Evolutionary conservation across 2,888 invertebrate genomes (phyloP), one percentile per base, ranked within the genome.

Genomic region (Schizotus pectinicornis): DNA sequence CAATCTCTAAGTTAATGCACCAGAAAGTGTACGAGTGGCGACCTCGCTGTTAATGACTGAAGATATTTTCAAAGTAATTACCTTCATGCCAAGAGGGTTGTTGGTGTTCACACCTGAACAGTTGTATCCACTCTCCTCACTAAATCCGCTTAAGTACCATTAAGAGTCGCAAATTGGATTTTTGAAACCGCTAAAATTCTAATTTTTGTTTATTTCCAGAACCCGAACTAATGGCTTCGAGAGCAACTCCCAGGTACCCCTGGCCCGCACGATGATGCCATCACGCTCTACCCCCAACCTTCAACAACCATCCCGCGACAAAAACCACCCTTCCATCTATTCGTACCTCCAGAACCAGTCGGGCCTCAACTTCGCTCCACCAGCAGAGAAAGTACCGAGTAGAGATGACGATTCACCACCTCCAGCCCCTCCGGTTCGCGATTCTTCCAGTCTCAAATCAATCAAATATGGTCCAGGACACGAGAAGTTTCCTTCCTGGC

Each of bases 401-500:
- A 76, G 82, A 70, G 80, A 83, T 77, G 81, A 80, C 63, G 80
- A 81, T 42, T 83, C 83, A 45, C 83, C 84, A 64, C 83, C 84
- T 22, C 84, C 84, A 37, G 82, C 83, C 60, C 84, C 87, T 32
- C 88, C 88, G 38, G 86, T 86, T 43, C 81, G 88, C 67, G 88
- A 88, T 77, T 84, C 87, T 30, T 86, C 88, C 61, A 87, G 86
- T 72, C 83, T 88, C 74, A 86, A 86, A 75, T 84, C 84, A 66
- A 83, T 86, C 70, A 85, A 85, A 69, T 87, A 87, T 79, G 86
- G 87, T 41, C 86, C 88, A 57, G 88, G 87, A 59, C 89, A 89
- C 81, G 89, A 89, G 77, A 89, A 89, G 74, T 89, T 86, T 74
- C 89, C 89, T 1, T 88, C 88, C 59, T 89, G 89, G 89, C 89